These are phyloP conservation scores for human (Homo sapiens) DNA, from an alignment of 2,113 vertebrate genomes.

Conservation along the genomic window DNA sequence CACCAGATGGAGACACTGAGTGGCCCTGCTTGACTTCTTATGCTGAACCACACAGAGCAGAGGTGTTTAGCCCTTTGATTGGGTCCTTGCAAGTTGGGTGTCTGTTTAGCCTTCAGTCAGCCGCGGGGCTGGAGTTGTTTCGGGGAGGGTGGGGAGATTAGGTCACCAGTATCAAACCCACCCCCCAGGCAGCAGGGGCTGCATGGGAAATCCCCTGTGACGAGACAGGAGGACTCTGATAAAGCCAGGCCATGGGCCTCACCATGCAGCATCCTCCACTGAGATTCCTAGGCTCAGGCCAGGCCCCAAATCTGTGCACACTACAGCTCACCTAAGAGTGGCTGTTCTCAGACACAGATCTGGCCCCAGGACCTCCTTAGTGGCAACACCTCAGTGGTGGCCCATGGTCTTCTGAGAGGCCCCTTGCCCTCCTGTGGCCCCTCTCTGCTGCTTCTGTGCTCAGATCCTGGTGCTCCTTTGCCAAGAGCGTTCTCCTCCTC, in stretches of 20 bases:
- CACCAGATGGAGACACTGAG: background rate
- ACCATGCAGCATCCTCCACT: background rate
- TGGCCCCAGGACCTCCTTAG: background rate
- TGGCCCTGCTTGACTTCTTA: background rate
- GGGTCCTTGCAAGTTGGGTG: background rate
- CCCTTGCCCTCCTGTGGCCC: background rate
- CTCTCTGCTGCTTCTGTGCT: background rate
- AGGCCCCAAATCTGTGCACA: background rate
- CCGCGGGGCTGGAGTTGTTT: background rate
- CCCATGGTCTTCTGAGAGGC: background rate
- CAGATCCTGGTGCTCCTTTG: background rate
- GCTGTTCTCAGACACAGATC: background rate
- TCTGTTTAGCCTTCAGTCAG: background rate
- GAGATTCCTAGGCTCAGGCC: background rate
- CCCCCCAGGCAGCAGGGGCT: background rate
- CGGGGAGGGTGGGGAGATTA: background rate
- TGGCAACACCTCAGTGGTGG: background rate
- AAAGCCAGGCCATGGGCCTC: background rate
- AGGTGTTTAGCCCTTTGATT: background rate
- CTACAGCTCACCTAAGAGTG: background rate
- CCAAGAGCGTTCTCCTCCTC: background rate
- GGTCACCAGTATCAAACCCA: background rate
- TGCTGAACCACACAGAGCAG: background rate
- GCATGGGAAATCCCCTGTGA: rapidly evolving
- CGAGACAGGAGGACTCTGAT: rapidly evolving